Percentiles rank a stretch among this genome's conserved stretches.
Evolutionary conservation across 2,888 invertebrate genomes (phyloP).

Genomic region (Dascillus cervinus): DNA sequence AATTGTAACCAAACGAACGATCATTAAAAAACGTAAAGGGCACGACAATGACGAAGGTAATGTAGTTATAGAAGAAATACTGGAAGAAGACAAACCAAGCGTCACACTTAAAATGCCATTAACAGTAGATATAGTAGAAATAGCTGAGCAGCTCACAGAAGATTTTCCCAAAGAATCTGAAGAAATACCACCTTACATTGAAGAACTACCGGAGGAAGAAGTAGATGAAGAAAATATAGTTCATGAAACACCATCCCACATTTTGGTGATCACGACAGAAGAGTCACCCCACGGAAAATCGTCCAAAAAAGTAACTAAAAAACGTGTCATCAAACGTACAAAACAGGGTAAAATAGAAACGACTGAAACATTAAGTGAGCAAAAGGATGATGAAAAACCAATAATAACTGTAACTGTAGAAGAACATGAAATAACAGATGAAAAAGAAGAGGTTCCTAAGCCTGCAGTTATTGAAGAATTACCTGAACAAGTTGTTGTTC

Average conservation of each 20-base stretch:
- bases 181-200: conserved; percentile 20
- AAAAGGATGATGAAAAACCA: conserved; percentile 30
- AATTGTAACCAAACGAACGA: conserved; percentile 52
- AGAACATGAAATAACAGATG: conserved; percentile 17
- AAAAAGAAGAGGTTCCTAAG: conserved; percentile 17
- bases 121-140: conserved; percentile 27
- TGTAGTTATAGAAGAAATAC: conserved; percentile 47
- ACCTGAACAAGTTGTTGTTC: conserved; percentile 17
- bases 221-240: conserved; percentile 31
- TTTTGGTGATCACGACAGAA: too few species aligned
- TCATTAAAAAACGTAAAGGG: conserved; percentile 29
- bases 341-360: conserved; percentile 26
- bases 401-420: conserved; percentile 29
- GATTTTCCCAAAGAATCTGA: conserved; percentile 15
- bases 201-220: conserved; percentile 27
- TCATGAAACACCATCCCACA: too few species aligned
- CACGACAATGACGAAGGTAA: conserved; percentile 15
- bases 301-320: too few species aligned
- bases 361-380: conserved; percentile 38
- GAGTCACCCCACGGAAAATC: too few species aligned
- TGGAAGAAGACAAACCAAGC: conserved; percentile 37
- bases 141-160: conserved; percentile 33
- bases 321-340: conserved; percentile 22
- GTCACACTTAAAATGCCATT: conserved; percentile 11
- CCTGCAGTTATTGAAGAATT: conserved; percentile 13